Evolutionary conservation across 2,113 vertebrate genomes (phyloP).

Genomic region (Sarotherodon lohbergeri): DNA sequence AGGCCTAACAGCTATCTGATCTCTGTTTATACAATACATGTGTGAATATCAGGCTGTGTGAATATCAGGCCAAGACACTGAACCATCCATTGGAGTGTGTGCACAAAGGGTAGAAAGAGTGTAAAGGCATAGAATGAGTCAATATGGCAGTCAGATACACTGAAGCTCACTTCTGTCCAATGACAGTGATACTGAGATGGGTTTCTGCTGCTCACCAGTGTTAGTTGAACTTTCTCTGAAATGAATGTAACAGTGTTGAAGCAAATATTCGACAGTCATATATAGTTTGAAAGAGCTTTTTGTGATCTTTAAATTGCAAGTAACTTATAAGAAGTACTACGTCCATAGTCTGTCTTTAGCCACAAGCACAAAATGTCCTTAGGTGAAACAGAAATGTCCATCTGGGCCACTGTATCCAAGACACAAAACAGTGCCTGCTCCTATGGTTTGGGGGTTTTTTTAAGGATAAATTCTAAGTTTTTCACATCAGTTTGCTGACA

Average conservation of each 20-base stretch:
- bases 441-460: accelerated
- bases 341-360: not conserved
- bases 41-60: not conserved
- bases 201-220: not conserved
- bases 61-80: not conserved
- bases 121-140: not conserved
- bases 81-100: not conserved
- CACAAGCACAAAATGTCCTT: not conserved
- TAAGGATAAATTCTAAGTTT: not conserved
- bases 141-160: not conserved
- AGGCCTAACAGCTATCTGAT: not conserved
- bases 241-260: not conserved
- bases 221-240: not conserved
- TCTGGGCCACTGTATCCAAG: not conserved
- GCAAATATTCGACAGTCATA: not conserved
- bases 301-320: not conserved
- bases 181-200: not conserved
- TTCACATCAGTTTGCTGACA: not conserved
- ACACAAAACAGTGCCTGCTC: not conserved
- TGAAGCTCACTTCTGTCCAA: not conserved
- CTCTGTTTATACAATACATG: not conserved
- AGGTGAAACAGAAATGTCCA: not conserved
- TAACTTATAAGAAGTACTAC: not conserved
- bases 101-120: not conserved
- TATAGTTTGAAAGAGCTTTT: not conserved